These are phyloP conservation scores for Amitus sp. DNA, from an alignment of 2,888 invertebrate species.

Conservation along the genomic window DNA sequence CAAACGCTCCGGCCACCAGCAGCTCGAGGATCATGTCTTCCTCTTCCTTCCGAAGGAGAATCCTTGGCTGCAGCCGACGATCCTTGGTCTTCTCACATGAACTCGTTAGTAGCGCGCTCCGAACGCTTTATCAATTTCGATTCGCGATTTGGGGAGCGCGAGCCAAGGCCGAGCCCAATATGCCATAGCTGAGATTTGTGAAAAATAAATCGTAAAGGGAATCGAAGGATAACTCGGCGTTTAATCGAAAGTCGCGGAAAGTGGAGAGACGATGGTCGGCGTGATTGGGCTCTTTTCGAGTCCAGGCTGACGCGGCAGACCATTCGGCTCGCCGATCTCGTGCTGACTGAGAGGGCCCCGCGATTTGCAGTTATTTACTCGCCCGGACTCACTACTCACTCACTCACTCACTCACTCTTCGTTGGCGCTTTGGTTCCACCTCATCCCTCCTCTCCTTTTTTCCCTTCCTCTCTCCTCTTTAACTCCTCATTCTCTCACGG, in stretches of 20 bases:
- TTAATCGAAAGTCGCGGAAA: too few species aligned
- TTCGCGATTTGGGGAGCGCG: not conserved
- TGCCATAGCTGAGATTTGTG: slow-evolving; percentile 1
- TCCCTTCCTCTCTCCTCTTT: too few species aligned
- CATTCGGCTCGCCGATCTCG: slow-evolving; percentile 66
- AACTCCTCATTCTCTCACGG: too few species aligned
- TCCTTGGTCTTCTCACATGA: slow-evolving; percentile 51
- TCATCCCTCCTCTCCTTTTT: slow-evolving; percentile 50
- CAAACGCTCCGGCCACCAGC: slow-evolving; percentile 64
- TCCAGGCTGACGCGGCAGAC: slow-evolving; percentile 54
- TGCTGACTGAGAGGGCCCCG: slow-evolving; percentile 63
- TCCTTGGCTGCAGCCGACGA: slow-evolving; percentile 52
- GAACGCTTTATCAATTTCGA: not conserved
- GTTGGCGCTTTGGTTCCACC: slow-evolving; percentile 42
- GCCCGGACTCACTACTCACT: slow-evolving; percentile 57
- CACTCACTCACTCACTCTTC: slow-evolving; percentile 37
- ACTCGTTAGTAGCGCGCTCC: slow-evolving; percentile 42
- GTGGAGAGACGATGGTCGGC: not conserved
- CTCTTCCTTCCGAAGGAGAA: slow-evolving; percentile 56
- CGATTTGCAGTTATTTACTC: slow-evolving; percentile 61
- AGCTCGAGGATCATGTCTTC: slow-evolving; percentile 64
- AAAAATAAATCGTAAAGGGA: too few species aligned
- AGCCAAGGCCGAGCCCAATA: not conserved
- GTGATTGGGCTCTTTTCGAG: slow-evolving; percentile 20
- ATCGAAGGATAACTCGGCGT: too few species aligned